Conservation (phyloP, 2,888 invertebrate genomes). For the Chironomus tentans region DNA sequence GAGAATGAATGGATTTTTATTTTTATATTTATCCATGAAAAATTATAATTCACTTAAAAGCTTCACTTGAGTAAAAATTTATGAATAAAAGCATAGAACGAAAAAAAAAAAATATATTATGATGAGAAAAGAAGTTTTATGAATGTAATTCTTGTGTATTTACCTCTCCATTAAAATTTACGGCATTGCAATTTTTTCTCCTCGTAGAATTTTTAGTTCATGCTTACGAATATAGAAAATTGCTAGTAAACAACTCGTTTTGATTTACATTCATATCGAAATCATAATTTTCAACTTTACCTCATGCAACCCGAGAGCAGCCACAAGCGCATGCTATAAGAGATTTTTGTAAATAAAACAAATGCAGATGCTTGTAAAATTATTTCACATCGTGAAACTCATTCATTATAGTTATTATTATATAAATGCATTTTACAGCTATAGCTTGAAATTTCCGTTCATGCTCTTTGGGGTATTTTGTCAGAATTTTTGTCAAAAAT, state of each 20-base stretch:
- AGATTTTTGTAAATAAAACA: neutral
- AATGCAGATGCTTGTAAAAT: conserved; percentile 13
- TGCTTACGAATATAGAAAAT: no score
- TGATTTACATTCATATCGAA: no score
- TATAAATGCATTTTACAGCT: no score
- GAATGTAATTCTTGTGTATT: neutral
- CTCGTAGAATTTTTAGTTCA: neutral
- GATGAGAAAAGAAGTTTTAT: neutral
- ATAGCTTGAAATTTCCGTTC: no score
- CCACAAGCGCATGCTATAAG: neutral
- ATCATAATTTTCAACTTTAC: neutral
- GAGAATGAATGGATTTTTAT: neutral
- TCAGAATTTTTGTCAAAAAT: no score
- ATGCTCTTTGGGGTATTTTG: no score
- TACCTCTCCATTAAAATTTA: neutral
- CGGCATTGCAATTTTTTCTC: neutral
- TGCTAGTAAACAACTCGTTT: no score
- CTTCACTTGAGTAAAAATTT: neutral
- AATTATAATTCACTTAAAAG: neutral
- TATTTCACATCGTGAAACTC: neutral
- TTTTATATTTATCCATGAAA: neutral
- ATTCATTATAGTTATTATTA: neutral
- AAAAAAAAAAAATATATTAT: neutral
- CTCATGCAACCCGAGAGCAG: neutral
- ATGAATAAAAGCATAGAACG: neutral